Evolutionary conservation across 2,113 vertebrate species (phyloP), one percentile per base, ranked within the genome.

Genomic region (Danionella cerebrum): DNA sequence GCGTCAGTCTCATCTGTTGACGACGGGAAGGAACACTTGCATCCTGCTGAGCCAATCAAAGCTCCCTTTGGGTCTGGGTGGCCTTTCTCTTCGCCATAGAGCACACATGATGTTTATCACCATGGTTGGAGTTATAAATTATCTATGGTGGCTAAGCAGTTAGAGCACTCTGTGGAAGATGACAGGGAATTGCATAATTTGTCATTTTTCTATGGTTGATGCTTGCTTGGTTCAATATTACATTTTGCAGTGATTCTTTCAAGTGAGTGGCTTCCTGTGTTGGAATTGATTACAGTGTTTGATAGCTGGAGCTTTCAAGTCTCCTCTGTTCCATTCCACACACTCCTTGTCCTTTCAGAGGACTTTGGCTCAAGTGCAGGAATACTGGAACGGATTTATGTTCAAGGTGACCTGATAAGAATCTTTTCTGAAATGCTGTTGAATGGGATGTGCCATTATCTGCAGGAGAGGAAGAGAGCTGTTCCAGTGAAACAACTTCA

Each of bases 11-110:
- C 8, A 36, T 63, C 44, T 24, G 12, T 19, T 63, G 27, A 47
- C n/a, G 12, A 14, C 59, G 6, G 19, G 39, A 22, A 45, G 39
- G 8, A 48, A 24, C 24, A 14, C 29, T 33, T 48, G 44, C 2
- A n/a, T 64, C 29, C 60, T 14, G 29, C 29, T 36, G 44, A 31
- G 60, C 18, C 33, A 63, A 63, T 35, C 27, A 48, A 50, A 50
- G 44, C 19, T n/a, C 13, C 33, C 18, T 21, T 19, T n/a, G 12
- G 29, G 29, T 47, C 24, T 64, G 44, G 36, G 44, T 48, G 59
- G 59, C 41, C 25, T 57, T 53, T n/a, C 36, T n/a, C 35, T 24
- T 12, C 38, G 25, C 10, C 9, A 14, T 44, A 10, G 24, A 60
- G 42, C 14, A 33, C 29, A 36, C 29, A 22, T 36, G 29, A 63